phyloP scores from a whole-genome alignment of 2,797 vertebrate genomes.

The Perdix hodgsoniae region DNA sequence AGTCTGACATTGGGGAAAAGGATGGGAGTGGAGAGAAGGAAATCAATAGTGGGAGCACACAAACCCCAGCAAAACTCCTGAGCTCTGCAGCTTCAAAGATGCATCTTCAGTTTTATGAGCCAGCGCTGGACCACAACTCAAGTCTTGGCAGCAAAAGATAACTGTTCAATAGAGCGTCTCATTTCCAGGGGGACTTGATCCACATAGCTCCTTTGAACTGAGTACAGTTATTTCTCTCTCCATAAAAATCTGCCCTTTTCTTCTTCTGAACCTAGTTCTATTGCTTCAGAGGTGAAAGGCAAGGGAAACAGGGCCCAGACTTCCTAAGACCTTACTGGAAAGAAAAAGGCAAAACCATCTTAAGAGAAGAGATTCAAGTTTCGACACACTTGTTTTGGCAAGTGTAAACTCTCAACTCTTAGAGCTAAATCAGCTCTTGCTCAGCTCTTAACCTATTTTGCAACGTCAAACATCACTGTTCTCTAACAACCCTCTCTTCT shows the following conservation, averaged over 20 bases:
- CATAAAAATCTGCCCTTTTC: not conserved
- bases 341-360: not conserved
- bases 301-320: not conserved
- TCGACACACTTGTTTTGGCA: not conserved
- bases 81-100: slow-evolving; percentile 40
- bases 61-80: slow-evolving; percentile 4
- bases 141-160: slow-evolving; percentile 6
- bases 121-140: not conserved
- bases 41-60: slow-evolving; percentile 16
- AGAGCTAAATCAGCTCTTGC: not conserved
- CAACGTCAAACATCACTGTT: accelerated
- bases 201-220: slow-evolving; percentile 32
- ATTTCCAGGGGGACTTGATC: not conserved
- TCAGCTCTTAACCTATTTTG: not conserved
- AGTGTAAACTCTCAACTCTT: not conserved
- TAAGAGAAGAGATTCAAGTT: not conserved
- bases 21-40: not conserved
- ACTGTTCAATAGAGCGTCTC: not conserved
- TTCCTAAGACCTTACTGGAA: not conserved
- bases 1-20: not conserved
- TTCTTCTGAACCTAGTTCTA: not conserved
- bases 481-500: not conserved
- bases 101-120: not conserved
- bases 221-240: not conserved
- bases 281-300: not conserved